Conservation (phyloP, 2,113 vertebrate genomes). For the Alces alces region DNA sequence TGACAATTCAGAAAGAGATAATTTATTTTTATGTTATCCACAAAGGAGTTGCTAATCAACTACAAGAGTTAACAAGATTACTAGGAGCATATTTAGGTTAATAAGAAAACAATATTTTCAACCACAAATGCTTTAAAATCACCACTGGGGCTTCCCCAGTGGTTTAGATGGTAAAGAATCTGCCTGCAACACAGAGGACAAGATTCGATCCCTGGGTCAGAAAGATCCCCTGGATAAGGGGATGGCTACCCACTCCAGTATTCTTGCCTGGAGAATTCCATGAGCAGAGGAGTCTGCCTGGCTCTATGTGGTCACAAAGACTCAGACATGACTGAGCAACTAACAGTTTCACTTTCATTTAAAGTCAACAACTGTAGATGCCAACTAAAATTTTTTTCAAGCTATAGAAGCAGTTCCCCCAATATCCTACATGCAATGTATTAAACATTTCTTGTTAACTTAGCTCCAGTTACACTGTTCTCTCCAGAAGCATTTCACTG, state of each 20-base stretch:
- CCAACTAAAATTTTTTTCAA: background rate
- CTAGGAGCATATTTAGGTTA: background rate
- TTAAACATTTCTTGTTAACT: background rate
- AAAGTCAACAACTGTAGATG: background rate
- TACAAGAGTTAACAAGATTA: background rate
- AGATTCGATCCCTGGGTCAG: background rate
- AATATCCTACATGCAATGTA: fast-evolving
- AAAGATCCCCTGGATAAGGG: background rate
- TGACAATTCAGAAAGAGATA: background rate
- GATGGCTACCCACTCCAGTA: background rate
- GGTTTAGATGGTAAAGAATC: background rate
- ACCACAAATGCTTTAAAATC: background rate
- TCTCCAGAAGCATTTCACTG: background rate
- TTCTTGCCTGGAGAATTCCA: background rate
- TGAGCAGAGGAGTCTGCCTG: background rate
- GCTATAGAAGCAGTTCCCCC: background rate
- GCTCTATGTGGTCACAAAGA: background rate
- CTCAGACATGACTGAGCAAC: background rate
- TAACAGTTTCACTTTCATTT: background rate
- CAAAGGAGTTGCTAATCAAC: background rate
- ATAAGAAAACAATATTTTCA: background rate
- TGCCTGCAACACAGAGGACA: background rate
- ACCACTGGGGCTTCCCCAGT: background rate
- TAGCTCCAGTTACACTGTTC: background rate
- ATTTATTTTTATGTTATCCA: background rate